These are phyloP conservation scores for Oreonectes daqikongensis DNA, from an alignment of 2,797 vertebrate species.

Conservation along the genomic window DNA sequence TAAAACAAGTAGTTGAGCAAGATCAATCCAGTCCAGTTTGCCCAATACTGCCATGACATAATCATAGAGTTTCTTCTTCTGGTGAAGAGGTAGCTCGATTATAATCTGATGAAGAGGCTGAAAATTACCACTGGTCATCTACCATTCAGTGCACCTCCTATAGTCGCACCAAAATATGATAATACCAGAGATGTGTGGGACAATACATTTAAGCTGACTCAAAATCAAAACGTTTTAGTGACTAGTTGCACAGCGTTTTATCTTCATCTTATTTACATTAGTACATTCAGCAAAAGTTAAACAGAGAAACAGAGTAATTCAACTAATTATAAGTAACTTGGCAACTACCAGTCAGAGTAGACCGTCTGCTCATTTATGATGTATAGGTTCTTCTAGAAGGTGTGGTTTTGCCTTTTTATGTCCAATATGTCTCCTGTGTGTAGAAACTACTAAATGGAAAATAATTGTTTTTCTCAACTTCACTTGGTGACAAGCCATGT, in stretches of 20 bases:
- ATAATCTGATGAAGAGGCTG: constrained; percentile 86
- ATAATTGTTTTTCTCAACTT: no score
- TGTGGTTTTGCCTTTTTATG: no score
- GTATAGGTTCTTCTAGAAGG: no score
- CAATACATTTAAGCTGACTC: not conserved
- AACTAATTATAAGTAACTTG: no score
- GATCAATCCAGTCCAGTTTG: constrained; percentile 80
- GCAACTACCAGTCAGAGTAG: no score
- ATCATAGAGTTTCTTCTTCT: constrained; percentile 77
- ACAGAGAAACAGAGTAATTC: no score
- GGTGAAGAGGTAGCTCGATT: constrained; percentile 78
- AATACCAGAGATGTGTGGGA: not conserved
- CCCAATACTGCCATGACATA: constrained; percentile 68
- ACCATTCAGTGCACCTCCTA: constrained; percentile 82
- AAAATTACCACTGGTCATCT: constrained; percentile 81
- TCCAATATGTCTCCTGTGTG: no score
- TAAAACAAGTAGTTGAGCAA: constrained; percentile 75
- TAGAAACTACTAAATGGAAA: no score
- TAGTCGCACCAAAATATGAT: constrained; percentile 75
- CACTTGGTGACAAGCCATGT: no score
- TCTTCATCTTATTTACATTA: not conserved
- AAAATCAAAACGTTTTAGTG: not conserved
- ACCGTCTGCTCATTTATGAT: no score
- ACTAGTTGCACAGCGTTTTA: not conserved
- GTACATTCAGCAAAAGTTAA: no score